Percentiles rank a stretch among this genome's conserved stretches.
phyloP scores from a whole-genome alignment of 2,888 invertebrate species.

The Hanleya hanleyi region DNA sequence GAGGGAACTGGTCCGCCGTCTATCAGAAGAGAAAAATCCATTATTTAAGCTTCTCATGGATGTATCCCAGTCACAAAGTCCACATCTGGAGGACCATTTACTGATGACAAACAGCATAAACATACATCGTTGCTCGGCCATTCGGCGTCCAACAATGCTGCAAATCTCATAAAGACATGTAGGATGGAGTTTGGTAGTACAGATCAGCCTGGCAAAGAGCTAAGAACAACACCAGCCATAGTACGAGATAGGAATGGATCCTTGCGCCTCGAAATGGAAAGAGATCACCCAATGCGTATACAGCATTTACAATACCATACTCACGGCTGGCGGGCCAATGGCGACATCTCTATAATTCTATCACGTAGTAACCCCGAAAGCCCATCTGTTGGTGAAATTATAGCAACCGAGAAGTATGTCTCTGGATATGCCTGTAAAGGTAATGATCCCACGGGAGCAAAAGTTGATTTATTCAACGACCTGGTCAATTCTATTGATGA shows the following conservation, averaged over 20 bases:
- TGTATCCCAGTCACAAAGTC: no score
- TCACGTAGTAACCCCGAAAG: conserved; percentile 38
- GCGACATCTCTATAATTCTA: conserved; percentile 44
- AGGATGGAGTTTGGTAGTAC: conserved; percentile 43
- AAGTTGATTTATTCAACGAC: conserved; percentile 34
- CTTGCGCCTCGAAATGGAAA: conserved; percentile 42
- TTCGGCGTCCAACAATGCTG: conserved; percentile 3
- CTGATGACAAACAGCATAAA: no score
- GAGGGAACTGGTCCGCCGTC: conserved; percentile 41
- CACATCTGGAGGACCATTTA: no score
- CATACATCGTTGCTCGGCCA: conserved; percentile 43
- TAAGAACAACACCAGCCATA: conserved; percentile 28
- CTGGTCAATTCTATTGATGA: conserved; percentile 11
- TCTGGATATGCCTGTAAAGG: conserved; percentile 45
- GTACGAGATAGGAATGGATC: conserved; percentile 42
- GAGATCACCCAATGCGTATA: conserved; percentile 44
- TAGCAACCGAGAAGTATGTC: conserved; percentile 27
- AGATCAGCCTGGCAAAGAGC: conserved; percentile 16
- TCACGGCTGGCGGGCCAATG: conserved; percentile 44
- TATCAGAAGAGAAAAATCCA: conserved; percentile 42
- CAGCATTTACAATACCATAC: conserved; percentile 44
- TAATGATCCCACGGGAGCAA: conserved; percentile 38
- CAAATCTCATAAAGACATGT: conserved; percentile 15
- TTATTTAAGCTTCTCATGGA: no score
- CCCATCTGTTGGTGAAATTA: conserved; percentile 41